Conservation (phyloP, 2,888 invertebrate genomes). For the Myopa testacea region DNA sequence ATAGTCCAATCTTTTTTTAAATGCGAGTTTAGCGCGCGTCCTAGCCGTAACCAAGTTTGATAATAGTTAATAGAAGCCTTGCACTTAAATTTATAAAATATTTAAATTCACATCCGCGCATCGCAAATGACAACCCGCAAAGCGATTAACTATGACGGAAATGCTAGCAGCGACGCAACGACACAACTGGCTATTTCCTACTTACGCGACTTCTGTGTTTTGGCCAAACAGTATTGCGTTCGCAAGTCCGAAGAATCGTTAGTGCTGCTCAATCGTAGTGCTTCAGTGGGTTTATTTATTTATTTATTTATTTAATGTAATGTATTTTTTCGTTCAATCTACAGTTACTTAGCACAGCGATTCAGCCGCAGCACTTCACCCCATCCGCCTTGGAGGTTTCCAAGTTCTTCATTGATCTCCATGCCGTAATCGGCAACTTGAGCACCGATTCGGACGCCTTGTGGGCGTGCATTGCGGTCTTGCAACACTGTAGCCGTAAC, state of each 20-base stretch:
- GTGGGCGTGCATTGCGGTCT: constrained; percentile 61
- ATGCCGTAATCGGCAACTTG: constrained; percentile 59
- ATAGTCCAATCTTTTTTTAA: not conserved
- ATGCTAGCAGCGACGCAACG: constrained; percentile 46
- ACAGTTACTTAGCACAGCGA: constrained; percentile 46
- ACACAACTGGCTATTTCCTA: constrained; percentile 56
- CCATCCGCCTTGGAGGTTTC: constrained; percentile 59
- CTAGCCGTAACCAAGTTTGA: no score
- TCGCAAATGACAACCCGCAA: constrained; percentile 30
- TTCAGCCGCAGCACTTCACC: constrained; percentile 53
- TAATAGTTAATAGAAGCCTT: not conserved
- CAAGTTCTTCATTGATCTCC: constrained; percentile 64
- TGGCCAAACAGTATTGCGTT: constrained; percentile 56
- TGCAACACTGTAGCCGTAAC: constrained; percentile 64
- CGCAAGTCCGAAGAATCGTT: constrained; percentile 59
- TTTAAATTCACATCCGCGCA: not conserved
- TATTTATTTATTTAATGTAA: not conserved
- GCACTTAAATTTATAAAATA: not conserved
- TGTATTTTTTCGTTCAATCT: not conserved
- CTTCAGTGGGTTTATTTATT: constrained; percentile 48
- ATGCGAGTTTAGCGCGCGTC: not conserved
- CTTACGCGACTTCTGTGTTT: constrained; percentile 60
- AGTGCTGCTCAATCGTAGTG: constrained; percentile 61
- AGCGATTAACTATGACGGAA: constrained; percentile 25
- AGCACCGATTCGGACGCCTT: constrained; percentile 58